Conservation (phyloP, 2,888 invertebrate species). For the Caradrina clavipalpis region DNA sequence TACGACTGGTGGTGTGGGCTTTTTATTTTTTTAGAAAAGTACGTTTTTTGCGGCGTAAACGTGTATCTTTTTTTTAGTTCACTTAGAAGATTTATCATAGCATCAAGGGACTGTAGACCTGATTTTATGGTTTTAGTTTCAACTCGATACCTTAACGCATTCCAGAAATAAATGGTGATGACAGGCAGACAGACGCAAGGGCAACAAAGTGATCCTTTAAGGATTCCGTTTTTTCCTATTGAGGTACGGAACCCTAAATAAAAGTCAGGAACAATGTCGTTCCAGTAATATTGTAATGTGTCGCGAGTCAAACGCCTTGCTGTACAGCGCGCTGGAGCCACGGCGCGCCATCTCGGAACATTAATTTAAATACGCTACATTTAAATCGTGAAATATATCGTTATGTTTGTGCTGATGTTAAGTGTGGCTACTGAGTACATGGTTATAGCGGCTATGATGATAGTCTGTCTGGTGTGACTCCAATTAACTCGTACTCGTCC, state of each 20-base stretch:
- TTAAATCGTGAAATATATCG: slow-evolving; percentile 3
- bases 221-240: too few species aligned
- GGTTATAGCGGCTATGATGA: not conserved
- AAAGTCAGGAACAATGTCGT: not conserved
- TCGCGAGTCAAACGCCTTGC: not conserved
- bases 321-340: slow-evolving; percentile 9
- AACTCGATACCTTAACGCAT: too few species aligned
- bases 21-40: not conserved
- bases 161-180: too few species aligned
- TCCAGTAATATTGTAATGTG: not conserved
- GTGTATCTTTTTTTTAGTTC: too few species aligned
- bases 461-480: not conserved
- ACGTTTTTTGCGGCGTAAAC: too few species aligned
- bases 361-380: slow-evolving; percentile 19
- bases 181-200: not conserved
- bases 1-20: not conserved
- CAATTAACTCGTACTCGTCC: slow-evolving; percentile 14
- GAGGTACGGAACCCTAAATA: too few species aligned
- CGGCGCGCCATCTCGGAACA: slow-evolving; percentile 12
- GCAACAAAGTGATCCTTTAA: too few species aligned
- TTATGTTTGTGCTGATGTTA: not conserved
- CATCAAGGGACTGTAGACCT: too few species aligned
- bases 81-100: too few species aligned
- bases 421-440: not conserved
- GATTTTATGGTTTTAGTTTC: too few species aligned